These are phyloP conservation scores for Zootermopsis nevadensis DNA, from an alignment of 2,888 invertebrate genomes.

Conservation along the genomic window DNA sequence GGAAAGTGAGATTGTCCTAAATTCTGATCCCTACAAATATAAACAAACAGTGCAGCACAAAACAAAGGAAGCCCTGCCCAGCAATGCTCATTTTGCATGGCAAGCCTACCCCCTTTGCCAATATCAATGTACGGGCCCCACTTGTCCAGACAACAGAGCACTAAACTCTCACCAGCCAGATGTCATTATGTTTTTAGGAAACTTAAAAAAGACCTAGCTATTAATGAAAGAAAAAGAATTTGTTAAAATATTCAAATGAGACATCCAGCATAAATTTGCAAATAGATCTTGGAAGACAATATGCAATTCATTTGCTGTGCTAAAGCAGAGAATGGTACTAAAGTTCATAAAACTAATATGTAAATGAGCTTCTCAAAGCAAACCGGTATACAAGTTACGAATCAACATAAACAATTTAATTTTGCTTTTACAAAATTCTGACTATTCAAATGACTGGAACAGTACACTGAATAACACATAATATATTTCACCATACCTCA, in stretches of 20 bases:
- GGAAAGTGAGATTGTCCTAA: constrained; percentile 20
- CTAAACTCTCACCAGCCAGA: not conserved
- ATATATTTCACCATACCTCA: not conserved
- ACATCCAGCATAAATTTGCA: not conserved
- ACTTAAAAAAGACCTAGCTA: not conserved
- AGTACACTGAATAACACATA: no score
- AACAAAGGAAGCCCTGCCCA: not conserved
- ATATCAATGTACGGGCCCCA: not conserved
- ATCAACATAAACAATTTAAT: not conserved
- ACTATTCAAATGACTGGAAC: no score
- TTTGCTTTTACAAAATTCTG: no score
- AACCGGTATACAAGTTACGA: no score
- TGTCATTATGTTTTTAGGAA: not conserved
- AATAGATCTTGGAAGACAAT: constrained; percentile 17
- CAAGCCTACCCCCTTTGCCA: not conserved
- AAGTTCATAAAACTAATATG: no score
- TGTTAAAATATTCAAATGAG: not conserved
- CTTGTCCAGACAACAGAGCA: constrained; percentile 1
- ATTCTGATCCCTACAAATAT: constrained; percentile 23
- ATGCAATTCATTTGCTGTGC: not conserved
- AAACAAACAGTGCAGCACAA: not conserved
- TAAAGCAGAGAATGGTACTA: no score
- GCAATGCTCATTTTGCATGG: constrained; percentile 37
- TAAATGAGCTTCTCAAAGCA: no score
- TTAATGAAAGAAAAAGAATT: not conserved